Evolutionary conservation across 92 coral and sea anemone species (phyloP).

Genomic region (Zoanthus sociatus): DNA sequence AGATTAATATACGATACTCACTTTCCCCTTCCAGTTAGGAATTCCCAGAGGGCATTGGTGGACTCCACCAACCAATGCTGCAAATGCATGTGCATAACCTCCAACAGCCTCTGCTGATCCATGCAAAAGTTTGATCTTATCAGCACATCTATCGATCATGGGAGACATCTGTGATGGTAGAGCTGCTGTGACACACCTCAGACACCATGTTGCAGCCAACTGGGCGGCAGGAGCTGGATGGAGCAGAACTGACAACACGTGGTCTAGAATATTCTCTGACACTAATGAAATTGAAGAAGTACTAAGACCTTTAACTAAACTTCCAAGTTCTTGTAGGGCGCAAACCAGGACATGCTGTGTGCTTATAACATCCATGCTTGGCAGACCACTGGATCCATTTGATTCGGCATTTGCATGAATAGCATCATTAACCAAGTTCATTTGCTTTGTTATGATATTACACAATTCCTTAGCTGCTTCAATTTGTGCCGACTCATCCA

Average conservation of each 20-base stretch:
- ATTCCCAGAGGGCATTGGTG: constrained; percentile 93
- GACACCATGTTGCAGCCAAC: constrained; percentile 94
- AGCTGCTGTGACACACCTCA: constrained; percentile 90
- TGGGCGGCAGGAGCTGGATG: constrained; percentile 99
- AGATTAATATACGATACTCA: constrained; percentile 4
- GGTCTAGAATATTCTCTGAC: constrained; percentile 86
- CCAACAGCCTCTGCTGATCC: constrained; percentile 96
- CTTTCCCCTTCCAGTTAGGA: constrained; percentile 98
- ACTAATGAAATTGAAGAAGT: constrained; percentile 89
- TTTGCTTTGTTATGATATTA: constrained; percentile 83
- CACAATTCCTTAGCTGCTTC: constrained; percentile 97
- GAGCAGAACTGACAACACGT: constrained; percentile 85
- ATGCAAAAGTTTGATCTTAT: constrained; percentile 80
- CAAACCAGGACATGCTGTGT: constrained; percentile 97
- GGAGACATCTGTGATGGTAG: constrained; percentile 94
- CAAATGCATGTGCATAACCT: constrained; percentile 93
- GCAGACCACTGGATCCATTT: constrained; percentile 59
- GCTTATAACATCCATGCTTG: constrained; percentile 87
- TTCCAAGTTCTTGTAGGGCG: constrained; percentile 96
- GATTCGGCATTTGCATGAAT: constrained; percentile 74
- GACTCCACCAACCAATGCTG: constrained; percentile 97
- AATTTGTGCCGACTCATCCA: constrained; percentile 97
- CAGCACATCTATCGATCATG: constrained; percentile 92
- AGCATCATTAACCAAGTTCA: constrained; percentile 82
- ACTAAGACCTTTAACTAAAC: constrained; percentile 90